Evolutionary conservation across 2,797 vertebrate genomes (phyloP).

Genomic region (Miichthys miiuy): DNA sequence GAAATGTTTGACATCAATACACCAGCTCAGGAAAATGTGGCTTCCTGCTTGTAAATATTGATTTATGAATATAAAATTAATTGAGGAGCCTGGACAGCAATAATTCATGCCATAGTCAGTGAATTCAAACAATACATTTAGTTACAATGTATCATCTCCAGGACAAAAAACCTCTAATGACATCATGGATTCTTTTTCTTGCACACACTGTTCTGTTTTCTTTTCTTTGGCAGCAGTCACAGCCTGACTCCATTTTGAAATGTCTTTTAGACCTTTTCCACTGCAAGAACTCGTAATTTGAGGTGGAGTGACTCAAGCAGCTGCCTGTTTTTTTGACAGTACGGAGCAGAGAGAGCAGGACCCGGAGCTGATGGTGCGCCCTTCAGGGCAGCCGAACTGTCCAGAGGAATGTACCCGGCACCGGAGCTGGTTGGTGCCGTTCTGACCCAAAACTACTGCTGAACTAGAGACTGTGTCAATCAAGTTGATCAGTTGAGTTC

Average conservation of each 20-base stretch:
- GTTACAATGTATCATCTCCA: not conserved
- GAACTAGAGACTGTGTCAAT: too few species aligned
- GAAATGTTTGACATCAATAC: not conserved
- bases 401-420: not conserved
- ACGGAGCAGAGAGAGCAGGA: not conserved
- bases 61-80: not conserved
- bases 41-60: not conserved
- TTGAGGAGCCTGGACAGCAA: not conserved
- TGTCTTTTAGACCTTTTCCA: slow-evolving; percentile 6
- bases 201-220: not conserved
- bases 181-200: not conserved
- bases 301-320: not conserved
- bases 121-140: not conserved
- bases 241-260: not conserved
- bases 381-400: not conserved
- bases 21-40: not conserved
- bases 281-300: not conserved
- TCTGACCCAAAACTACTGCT: not conserved
- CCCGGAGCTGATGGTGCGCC: not conserved
- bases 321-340: not conserved
- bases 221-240: not conserved
- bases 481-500: too few species aligned
- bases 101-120: not conserved
- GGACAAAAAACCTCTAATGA: not conserved
- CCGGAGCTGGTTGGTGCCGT: not conserved